These are phyloP conservation scores for Zosterops pallidus DNA, from an alignment of 2,113 vertebrate species.

Conservation along the genomic window DNA sequence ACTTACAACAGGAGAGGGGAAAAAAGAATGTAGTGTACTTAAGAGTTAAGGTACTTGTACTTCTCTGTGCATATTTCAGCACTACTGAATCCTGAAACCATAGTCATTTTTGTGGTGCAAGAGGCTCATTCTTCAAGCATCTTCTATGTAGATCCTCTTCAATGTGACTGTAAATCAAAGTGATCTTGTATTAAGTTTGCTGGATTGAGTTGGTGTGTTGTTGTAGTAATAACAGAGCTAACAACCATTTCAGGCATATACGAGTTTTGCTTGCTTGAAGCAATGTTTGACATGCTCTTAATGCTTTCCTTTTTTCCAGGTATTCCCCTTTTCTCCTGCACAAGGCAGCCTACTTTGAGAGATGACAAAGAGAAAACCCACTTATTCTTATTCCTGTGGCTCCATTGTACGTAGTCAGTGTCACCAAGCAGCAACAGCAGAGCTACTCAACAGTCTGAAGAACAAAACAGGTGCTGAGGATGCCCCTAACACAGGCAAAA, in stretches of 20 bases:
- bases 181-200: background rate
- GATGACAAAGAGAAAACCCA: background rate
- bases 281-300: background rate
- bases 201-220: background rate
- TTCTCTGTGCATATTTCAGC: background rate
- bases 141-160: background rate
- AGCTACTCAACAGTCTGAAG: background rate
- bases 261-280: background rate
- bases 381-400: background rate
- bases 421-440: background rate
- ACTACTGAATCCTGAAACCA: background rate
- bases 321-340: background rate
- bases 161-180: background rate
- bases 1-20: fast-evolving
- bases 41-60: background rate
- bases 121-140: background rate
- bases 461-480: background rate
- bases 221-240: background rate
- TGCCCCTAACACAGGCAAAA: background rate
- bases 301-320: background rate
- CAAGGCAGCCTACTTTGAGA: background rate
- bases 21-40: background rate
- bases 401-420: background rate
- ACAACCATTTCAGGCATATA: background rate
- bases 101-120: background rate